phyloP scores from a whole-genome alignment of 2,888 invertebrate species.

The Octonoba sinensis region DNA sequence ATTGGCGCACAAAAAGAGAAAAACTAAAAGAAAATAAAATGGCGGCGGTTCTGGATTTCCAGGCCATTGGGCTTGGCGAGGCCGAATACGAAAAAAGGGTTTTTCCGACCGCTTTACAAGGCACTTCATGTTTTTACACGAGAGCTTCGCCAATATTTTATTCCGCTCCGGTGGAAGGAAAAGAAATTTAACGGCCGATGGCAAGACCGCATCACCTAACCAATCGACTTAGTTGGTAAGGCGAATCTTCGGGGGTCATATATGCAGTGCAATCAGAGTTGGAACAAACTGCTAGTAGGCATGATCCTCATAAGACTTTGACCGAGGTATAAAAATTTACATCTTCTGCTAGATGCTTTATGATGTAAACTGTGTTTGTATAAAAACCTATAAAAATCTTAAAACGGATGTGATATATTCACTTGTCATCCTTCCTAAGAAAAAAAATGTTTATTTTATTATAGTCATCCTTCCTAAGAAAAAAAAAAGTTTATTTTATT shows the following conservation, averaged over 20 bases:
- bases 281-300: no score
- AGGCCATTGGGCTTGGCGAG: slow-evolving; percentile 42
- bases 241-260: slow-evolving; percentile 17
- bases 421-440: no score
- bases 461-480: no score
- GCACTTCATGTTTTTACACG: slow-evolving; percentile 62
- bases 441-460: no score
- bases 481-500: no score
- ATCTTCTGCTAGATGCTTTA: no score
- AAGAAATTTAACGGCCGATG: slow-evolving; percentile 57
- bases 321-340: no score
- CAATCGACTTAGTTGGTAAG: slow-evolving; percentile 27
- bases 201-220: slow-evolving; percentile 45
- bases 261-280: slow-evolving; percentile 11
- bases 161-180: slow-evolving; percentile 46
- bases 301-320: no score
- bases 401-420: no score
- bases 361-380: no score
- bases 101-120: slow-evolving; percentile 47
- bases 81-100: slow-evolving; percentile 21
- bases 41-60: slow-evolving; percentile 44
- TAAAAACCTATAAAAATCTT: no score
- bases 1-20: slow-evolving; percentile 20
- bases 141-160: slow-evolving; percentile 58
- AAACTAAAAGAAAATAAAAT: background rate